These are phyloP conservation scores for Yoshiicerus persimilis DNA, from an alignment of 1,140 invertebrate species.

Conservation along the genomic window DNA sequence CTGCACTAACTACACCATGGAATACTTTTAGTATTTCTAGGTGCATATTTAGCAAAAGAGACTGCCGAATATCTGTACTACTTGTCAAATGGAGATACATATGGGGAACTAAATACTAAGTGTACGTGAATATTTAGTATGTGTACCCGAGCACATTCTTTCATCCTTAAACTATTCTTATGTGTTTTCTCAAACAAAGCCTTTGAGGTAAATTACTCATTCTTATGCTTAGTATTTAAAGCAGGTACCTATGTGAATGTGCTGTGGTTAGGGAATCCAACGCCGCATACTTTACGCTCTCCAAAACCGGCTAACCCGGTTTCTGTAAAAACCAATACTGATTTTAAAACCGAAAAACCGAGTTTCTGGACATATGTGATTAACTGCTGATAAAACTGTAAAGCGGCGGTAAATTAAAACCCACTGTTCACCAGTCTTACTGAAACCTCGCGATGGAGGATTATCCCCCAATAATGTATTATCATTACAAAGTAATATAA, in stretches of 20 bases:
- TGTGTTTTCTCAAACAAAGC: constrained; percentile 16
- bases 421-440: too few relatives aligned
- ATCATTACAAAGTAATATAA: too few relatives aligned
- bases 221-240: not conserved
- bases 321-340: too few relatives aligned
- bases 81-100: not conserved
- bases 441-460: too few relatives aligned
- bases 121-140: not conserved
- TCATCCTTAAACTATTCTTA: not conserved
- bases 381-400: too few relatives aligned
- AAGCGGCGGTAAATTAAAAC: too few relatives aligned
- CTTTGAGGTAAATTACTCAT: not conserved
- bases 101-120: not conserved
- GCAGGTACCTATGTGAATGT: not conserved
- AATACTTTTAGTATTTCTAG: not conserved
- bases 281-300: too few relatives aligned
- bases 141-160: not conserved
- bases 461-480: too few relatives aligned
- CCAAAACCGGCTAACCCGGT: too few relatives aligned
- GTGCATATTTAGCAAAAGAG: not conserved
- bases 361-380: too few relatives aligned
- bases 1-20: not conserved
- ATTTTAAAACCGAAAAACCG: too few relatives aligned
- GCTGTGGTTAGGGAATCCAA: not conserved
- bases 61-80: not conserved